phyloP scores from a whole-genome alignment of 2,113 vertebrate species.

The Helogale parvula region DNA sequence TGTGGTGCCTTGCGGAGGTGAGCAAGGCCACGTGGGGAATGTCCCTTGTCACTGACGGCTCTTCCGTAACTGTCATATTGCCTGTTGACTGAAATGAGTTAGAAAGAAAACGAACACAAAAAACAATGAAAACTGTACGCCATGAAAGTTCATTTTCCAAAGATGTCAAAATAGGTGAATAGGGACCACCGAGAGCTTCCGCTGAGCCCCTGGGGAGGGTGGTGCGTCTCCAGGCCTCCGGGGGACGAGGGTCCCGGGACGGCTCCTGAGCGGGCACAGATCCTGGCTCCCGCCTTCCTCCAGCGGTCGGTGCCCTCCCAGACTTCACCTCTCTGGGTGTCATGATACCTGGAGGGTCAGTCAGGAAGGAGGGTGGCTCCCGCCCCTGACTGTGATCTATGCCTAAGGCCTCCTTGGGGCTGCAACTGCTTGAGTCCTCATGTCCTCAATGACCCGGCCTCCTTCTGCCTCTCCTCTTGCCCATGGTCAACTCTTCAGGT shows the following conservation, averaged over 20 bases:
- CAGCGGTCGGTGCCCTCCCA: background rate
- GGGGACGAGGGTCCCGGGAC: accelerated
- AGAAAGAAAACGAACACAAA: background rate
- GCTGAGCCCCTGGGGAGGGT: no score
- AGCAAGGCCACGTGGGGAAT: accelerated
- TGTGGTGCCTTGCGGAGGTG: background rate
- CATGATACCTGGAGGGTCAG: background rate
- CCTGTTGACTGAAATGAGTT: accelerated
- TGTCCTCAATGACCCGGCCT: background rate
- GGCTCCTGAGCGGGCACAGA: accelerated
- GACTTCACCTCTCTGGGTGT: constrained; percentile 28
- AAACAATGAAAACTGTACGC: no score
- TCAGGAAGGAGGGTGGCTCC: accelerated
- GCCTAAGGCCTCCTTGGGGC: constrained; percentile 34
- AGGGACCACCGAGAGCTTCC: accelerated
- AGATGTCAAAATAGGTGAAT: background rate
- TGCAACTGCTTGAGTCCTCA: background rate
- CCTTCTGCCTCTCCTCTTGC: background rate
- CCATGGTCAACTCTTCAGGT: constrained; percentile 50
- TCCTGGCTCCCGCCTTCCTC: background rate
- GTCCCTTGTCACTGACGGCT: accelerated
- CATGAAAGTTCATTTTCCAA: background rate
- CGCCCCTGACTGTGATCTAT: background rate
- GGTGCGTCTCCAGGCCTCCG: accelerated
- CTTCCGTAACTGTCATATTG: accelerated